Evolutionary conservation across 2,113 vertebrate genomes (phyloP), one percentile per base, ranked within the genome.

Genomic region (Pseudolaguvia tuberculata): DNA sequence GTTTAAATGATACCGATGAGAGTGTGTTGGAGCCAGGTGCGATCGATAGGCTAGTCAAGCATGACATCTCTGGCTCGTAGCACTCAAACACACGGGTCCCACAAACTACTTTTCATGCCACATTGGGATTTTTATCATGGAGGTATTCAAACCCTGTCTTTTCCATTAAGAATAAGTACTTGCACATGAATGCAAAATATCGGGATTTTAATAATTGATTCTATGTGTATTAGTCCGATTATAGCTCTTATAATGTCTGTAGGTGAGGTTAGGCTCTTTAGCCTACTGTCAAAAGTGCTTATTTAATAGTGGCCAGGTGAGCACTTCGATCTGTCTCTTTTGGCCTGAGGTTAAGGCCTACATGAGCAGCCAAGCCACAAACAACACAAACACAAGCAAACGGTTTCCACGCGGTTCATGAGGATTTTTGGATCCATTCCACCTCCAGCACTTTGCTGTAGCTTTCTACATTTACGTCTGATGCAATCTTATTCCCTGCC

Each of bases 1-100:
- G 83, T 82, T 83, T 89, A 86, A 90, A 88, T 87, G 87, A 90
- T 86, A 87, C 73, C 81, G 78, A 71, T 61, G 83, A 86, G 85
- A 86, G 82, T 86, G 81, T 83, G 82, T 72, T 80, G 59, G 80
- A 83, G 85, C 80, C 85, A 88, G 86, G 87, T 88, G 74, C 48
- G 81, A 89, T 88, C 85, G 55, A 90, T 89, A 79, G 62, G 73
- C 74, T 86, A 83, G 79, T 78, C 69, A 82, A 84, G 80, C 80
- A 72, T 62, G 74, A 81, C 84, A 73, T 67, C 74, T 59, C 55
- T 53, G 51, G 73, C 76, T 78, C 35, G 45, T 27, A 76, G 53
- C 61, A 45, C 62, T 68, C 70, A 29, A 59, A 72, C 62, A 62
- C 21, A 20, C 66, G 21, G 55, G 59, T 62, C 55, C 59, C 76